Percentiles rank a stretch among this genome's conserved stretches.
phyloP scores from a whole-genome alignment of 2,797 vertebrate species.

The Percopsis omiscomaycus region DNA sequence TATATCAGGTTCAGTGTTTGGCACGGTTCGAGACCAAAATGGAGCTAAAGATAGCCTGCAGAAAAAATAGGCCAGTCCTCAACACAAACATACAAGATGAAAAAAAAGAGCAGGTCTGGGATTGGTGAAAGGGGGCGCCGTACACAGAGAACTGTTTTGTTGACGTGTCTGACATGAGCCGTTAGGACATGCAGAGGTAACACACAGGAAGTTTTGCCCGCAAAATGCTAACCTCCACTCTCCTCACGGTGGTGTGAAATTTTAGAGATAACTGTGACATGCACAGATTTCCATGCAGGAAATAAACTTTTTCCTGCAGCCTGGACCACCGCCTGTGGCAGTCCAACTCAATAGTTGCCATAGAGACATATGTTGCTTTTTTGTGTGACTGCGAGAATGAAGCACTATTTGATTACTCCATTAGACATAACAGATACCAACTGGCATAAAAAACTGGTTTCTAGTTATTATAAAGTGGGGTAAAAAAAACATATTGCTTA shows the following conservation, averaged over 20 bases:
- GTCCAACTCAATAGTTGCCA: slow-evolving; percentile 43
- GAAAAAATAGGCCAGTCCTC: background rate
- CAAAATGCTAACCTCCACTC: slow-evolving; percentile 29
- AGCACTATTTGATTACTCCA: slow-evolving; percentile 1
- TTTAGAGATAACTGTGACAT: slow-evolving; percentile 63
- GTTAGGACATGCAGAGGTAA: slow-evolving; percentile 25
- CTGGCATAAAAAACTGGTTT: too few species aligned
- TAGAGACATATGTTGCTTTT: slow-evolving; percentile 51
- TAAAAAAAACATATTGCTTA: too few species aligned
- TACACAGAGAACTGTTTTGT: slow-evolving; percentile 1
- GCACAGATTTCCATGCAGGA: slow-evolving; percentile 44
- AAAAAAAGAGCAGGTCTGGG: background rate
- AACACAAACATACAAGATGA: background rate
- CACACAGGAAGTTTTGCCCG: slow-evolving; percentile 49
- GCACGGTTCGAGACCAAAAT: background rate
- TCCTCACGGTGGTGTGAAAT: slow-evolving; percentile 70
- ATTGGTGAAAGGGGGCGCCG: background rate
- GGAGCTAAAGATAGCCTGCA: background rate
- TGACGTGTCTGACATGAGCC: slow-evolving; percentile 28
- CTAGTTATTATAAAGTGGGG: too few species aligned
- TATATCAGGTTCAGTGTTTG: background rate
- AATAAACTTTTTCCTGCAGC: slow-evolving; percentile 25
- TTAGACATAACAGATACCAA: too few species aligned
- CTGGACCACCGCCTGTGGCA: slow-evolving; percentile 50
- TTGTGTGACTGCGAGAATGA: slow-evolving; percentile 1